A percentile compares a stretch with the other conserved stretches of the same genome.
Conservation (phyloP, 2,888 invertebrate species). For the Ctenicera cuprea region DNA sequence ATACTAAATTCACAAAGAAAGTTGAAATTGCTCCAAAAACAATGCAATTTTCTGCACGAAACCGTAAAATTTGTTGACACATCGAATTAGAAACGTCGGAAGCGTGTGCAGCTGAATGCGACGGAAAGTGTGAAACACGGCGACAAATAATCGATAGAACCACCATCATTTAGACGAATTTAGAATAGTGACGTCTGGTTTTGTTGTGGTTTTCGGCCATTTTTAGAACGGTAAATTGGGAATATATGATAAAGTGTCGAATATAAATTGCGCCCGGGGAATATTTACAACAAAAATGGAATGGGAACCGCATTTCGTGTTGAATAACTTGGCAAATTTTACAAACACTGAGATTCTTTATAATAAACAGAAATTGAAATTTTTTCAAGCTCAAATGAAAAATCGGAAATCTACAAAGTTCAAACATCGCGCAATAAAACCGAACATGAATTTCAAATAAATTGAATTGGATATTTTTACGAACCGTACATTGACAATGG, state of each 20-base stretch:
- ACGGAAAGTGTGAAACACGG: conserved; percentile 2
- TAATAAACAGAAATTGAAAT: too few relatives aligned
- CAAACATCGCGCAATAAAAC: too few relatives aligned
- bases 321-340: not conserved
- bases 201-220: conserved; percentile 14
- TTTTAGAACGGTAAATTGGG: conserved; percentile 7
- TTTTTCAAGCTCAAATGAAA: too few relatives aligned
- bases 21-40: too few relatives aligned
- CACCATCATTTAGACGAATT: conserved; percentile 22
- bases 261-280: not conserved
- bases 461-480: too few relatives aligned
- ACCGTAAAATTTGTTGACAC: not conserved
- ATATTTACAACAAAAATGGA: not conserved
- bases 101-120: not conserved
- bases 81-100: not conserved
- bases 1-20: too few relatives aligned
- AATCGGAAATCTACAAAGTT: too few relatives aligned
- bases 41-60: too few relatives aligned
- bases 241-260: conserved; percentile 7
- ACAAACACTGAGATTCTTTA: too few relatives aligned
- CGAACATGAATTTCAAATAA: too few relatives aligned
- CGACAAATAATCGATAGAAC: conserved; percentile 19
- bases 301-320: not conserved
- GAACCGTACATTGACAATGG: not conserved
- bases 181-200: conserved; percentile 12